Percentiles rank a stretch among this genome's conserved stretches.
Evolutionary conservation across 2,797 vertebrate species (phyloP).

Genomic region (Scolopax rusticola): DNA sequence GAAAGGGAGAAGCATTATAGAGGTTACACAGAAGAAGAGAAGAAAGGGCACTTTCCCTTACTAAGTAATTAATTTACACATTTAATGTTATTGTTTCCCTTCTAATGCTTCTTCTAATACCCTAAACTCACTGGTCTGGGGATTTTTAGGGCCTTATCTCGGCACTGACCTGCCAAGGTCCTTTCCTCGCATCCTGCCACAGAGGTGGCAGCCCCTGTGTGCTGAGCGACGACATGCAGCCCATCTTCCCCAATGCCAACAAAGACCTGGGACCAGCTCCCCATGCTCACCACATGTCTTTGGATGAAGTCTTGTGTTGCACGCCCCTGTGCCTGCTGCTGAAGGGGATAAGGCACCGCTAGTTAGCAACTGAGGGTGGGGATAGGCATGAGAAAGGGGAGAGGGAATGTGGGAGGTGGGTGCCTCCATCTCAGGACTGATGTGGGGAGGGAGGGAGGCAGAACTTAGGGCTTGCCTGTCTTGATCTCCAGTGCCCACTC

Average conservation of each 20-base stretch:
- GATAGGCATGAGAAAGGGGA: neutral
- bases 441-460: neutral
- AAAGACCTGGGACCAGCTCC: neutral
- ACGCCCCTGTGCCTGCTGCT: fast-evolving
- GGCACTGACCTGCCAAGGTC: neutral
- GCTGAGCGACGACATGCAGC: neutral
- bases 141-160: neutral
- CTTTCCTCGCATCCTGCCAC: neutral
- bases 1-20: neutral
- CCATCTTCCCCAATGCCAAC: neutral
- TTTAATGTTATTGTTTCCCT: neutral
- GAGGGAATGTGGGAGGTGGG: neutral
- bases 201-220: neutral
- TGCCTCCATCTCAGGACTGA: neutral
- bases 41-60: neutral
- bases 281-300: neutral
- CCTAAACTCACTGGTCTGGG: neutral
- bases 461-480: neutral
- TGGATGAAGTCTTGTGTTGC: neutral
- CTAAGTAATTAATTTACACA: neutral
- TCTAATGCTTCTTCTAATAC: neutral
- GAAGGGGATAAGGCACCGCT: neutral
- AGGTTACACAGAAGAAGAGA: neutral
- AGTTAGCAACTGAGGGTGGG: neutral
- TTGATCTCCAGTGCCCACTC: neutral